Percentiles rank a stretch among this genome's conserved stretches.
phyloP scores from a whole-genome alignment of 2,113 vertebrate genomes.

The Colossoma macropomum region DNA sequence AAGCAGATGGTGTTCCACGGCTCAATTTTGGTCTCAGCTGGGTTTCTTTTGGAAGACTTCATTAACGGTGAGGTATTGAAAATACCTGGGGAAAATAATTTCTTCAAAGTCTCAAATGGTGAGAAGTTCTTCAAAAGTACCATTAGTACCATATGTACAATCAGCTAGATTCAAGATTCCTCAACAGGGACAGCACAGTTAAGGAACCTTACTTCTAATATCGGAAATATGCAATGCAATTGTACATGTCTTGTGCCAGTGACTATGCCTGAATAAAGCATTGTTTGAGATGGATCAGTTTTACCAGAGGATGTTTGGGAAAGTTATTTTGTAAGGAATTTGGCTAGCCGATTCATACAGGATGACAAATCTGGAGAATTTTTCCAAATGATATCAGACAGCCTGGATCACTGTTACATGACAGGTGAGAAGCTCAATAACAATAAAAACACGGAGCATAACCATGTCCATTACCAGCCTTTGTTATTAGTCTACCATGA shows the following conservation, averaged over 20 bases:
- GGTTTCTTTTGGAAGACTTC: background rate
- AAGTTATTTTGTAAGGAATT: too few relatives aligned
- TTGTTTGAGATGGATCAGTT: too few relatives aligned
- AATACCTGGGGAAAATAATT: background rate
- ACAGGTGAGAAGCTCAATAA: too few relatives aligned
- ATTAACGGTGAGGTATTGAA: background rate
- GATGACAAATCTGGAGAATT: background rate
- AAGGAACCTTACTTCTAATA: background rate
- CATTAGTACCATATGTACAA: background rate
- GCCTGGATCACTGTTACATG: too few relatives aligned
- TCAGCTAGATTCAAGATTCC: background rate
- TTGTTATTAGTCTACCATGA: too few relatives aligned
- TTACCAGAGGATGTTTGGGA: too few relatives aligned
- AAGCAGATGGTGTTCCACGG: background rate
- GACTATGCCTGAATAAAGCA: too few relatives aligned
- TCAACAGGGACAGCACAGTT: background rate
- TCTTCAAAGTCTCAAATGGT: background rate
- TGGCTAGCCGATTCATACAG: too few relatives aligned
- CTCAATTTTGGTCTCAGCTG: conserved; percentile 11
- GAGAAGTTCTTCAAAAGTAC: background rate
- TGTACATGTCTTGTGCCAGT: too few relatives aligned
- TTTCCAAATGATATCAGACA: too few relatives aligned
- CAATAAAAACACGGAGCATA: too few relatives aligned
- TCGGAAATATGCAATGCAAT: background rate
- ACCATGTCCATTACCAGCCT: too few relatives aligned